Conservation (phyloP, 1,140 invertebrate species). For the Leptinotarsa texana region DNA sequence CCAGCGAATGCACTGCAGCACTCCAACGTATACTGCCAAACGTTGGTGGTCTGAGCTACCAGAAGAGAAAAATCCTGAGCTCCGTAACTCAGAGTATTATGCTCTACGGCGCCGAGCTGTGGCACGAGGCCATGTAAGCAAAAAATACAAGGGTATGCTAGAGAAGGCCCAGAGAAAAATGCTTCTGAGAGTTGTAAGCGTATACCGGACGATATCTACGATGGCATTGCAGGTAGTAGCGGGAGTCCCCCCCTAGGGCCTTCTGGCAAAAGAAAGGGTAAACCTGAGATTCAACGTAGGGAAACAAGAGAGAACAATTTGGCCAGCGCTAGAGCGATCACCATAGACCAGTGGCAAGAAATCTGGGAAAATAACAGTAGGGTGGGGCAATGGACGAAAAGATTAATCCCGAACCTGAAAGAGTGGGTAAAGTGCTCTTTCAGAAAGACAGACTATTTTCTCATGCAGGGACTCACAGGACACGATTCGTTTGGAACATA, state of each 20-base stretch:
- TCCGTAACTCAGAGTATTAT: conserved; percentile 8
- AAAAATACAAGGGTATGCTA: conserved; percentile 14
- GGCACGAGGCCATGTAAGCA: conserved; percentile 4
- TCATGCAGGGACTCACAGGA: too few relatives aligned
- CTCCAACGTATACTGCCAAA: conserved; percentile 20
- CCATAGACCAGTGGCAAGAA: too few relatives aligned
- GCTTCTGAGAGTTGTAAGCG: conserved; percentile 26
- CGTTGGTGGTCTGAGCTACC: conserved; percentile 23
- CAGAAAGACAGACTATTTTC: too few relatives aligned
- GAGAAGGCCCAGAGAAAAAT: conserved; percentile 23
- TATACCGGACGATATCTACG: conserved; percentile 40
- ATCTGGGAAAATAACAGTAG: too few relatives aligned
- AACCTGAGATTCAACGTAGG: too few relatives aligned
- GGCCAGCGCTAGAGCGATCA: too few relatives aligned
- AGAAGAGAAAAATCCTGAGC: conserved; percentile 9
- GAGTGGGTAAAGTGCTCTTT: too few relatives aligned
- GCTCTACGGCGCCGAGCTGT: conserved; percentile 20
- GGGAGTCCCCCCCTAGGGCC: neutral
- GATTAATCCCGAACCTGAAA: too few relatives aligned
- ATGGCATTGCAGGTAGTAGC: conserved; percentile 36
- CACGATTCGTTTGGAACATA: too few relatives aligned
- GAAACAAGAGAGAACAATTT: too few relatives aligned
- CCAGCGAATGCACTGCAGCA: neutral
- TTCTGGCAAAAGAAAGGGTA: neutral
- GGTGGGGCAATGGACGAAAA: too few relatives aligned